Percentiles rank a stretch among this genome's conserved stretches.
Conservation (phyloP, 2,113 vertebrate genomes). For the Psilopogon haemacephalus region DNA sequence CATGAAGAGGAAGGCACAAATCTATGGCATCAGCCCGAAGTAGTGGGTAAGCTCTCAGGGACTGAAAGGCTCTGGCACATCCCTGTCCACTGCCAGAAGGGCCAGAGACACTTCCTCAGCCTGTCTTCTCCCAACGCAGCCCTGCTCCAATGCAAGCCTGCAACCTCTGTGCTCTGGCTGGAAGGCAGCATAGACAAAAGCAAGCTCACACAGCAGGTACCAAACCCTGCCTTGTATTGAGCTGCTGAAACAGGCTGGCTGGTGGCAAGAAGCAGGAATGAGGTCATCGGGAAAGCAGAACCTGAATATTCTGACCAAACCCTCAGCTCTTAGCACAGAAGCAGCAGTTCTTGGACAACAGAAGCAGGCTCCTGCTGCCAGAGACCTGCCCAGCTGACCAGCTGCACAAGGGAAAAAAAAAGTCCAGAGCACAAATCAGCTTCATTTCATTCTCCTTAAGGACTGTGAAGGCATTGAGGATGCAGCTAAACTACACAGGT, state of each 20-base stretch:
- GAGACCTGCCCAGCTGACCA: not conserved
- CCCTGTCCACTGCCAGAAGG: not conserved
- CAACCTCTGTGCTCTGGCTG: not conserved
- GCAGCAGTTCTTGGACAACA: not conserved
- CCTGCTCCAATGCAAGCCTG: not conserved
- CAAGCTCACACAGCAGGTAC: not conserved
- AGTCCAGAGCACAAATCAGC: too few species aligned
- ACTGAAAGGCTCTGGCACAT: not conserved
- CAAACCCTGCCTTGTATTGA: not conserved
- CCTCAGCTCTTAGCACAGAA: not conserved
- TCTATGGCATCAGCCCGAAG: not conserved
- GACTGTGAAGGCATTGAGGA: not conserved
- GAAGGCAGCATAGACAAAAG: not conserved
- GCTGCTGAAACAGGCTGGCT: slow-evolving; percentile 15
- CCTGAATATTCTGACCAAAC: slow-evolving; percentile 15
- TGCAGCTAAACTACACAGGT: not conserved
- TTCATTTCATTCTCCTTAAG: not conserved
- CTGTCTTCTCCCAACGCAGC: not conserved
- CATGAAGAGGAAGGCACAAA: too few species aligned
- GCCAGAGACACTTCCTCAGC: not conserved
- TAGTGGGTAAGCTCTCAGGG: not conserved
- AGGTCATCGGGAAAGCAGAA: slow-evolving; percentile 32
- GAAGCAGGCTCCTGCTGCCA: not conserved
- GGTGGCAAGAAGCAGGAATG: slow-evolving; percentile 17
- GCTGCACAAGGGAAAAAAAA: not conserved